Conservation (phyloP, 2,113 vertebrate genomes). For the Chloroceryle aenea region DNA sequence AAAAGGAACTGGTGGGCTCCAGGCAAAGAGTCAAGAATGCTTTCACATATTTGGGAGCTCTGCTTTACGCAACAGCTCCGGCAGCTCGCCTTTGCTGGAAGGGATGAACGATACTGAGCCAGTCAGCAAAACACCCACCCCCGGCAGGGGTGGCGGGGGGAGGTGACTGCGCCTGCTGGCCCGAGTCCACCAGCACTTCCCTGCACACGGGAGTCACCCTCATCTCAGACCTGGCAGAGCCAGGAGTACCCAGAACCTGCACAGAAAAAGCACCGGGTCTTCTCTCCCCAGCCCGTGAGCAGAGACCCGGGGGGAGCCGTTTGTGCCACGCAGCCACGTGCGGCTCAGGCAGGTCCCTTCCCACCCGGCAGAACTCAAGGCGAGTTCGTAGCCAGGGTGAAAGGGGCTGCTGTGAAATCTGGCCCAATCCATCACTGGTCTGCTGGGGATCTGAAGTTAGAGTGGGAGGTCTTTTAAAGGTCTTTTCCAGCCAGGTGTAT, state of each 20-base stretch:
- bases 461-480: fast-evolving
- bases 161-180: not conserved
- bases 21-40: slow-evolving; percentile 33
- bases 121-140: slow-evolving; percentile 50
- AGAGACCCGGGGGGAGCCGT: fast-evolving
- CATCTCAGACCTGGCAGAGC: not conserved
- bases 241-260: not conserved
- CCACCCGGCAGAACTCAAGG: fast-evolving
- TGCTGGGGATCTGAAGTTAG: not conserved
- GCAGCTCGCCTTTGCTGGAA: slow-evolving; percentile 29
- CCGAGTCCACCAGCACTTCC: not conserved
- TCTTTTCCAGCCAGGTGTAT: not conserved
- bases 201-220: fast-evolving
- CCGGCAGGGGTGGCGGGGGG: not conserved
- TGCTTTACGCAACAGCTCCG: not conserved
- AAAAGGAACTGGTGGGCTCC: slow-evolving; percentile 26
- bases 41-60: not conserved
- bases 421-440: not conserved
- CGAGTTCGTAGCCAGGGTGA: not conserved
- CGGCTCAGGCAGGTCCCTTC: not conserved
- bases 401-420: fast-evolving
- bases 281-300: fast-evolving
- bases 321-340: fast-evolving
- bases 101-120: slow-evolving; percentile 36
- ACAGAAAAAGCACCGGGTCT: fast-evolving